These are phyloP conservation scores for Incurvaria masculella DNA, from an alignment of 2,888 invertebrate genomes.

Conservation along the genomic window DNA sequence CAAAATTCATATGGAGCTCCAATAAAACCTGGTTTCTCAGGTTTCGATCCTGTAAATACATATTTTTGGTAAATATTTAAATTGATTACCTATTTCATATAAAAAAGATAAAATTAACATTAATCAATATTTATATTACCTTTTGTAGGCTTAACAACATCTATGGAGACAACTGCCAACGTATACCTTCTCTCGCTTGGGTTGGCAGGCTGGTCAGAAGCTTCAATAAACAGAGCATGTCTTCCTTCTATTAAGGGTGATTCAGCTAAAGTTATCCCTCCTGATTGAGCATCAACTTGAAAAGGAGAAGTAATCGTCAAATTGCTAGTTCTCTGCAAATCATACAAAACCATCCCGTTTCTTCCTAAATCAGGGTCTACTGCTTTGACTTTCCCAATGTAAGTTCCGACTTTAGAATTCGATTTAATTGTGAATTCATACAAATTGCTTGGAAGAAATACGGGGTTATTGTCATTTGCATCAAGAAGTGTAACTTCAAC, in stretches of 20 bases:
- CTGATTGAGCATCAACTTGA: constrained; percentile 67
- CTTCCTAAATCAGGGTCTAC: constrained; percentile 77
- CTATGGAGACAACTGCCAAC: constrained; percentile 80
- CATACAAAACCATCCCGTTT: constrained; percentile 70
- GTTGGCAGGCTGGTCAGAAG: constrained; percentile 78
- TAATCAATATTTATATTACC: constrained; percentile 24
- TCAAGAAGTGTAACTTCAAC: constrained; percentile 83
- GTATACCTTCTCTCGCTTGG: constrained; percentile 81
- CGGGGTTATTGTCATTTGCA: constrained; percentile 90
- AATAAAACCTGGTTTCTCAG: constrained; percentile 70
- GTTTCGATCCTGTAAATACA: constrained; percentile 37
- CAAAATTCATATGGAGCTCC: constrained; percentile 88
- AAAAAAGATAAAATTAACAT: constrained; percentile 19
- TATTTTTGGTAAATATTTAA: neutral
- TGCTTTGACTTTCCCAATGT: constrained; percentile 76
- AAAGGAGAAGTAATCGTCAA: constrained; percentile 65
- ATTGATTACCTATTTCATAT: neutral
- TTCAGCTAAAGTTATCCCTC: constrained; percentile 64
- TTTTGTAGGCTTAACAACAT: constrained; percentile 59
- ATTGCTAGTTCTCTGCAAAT: constrained; percentile 66
- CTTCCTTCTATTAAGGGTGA: constrained; percentile 66
- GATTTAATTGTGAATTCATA: constrained; percentile 74
- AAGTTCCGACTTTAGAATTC: constrained; percentile 65
- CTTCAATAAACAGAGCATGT: constrained; percentile 80
- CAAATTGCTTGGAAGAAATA: constrained; percentile 78